These are phyloP conservation scores for Alouatta palliata DNA, from an alignment of 2,113 vertebrate species.

Conservation along the genomic window DNA sequence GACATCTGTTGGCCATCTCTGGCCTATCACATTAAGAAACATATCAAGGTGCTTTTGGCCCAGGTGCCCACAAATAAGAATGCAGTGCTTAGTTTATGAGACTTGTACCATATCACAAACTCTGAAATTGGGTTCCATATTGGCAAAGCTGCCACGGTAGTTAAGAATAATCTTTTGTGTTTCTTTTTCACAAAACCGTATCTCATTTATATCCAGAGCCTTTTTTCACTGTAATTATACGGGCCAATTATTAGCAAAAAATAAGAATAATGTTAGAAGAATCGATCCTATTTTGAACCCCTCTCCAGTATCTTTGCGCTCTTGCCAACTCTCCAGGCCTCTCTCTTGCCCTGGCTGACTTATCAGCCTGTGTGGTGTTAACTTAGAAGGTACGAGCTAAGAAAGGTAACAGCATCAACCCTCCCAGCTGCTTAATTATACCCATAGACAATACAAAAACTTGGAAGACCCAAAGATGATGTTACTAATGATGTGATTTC, in stretches of 20 bases:
- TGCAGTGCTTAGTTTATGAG: neutral
- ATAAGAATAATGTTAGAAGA: neutral
- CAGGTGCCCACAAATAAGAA: slow-evolving; percentile 34
- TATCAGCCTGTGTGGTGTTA: neutral
- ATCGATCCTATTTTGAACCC: neutral
- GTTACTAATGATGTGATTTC: neutral
- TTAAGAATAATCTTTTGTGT: neutral
- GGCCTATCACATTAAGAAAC: slow-evolving; percentile 20
- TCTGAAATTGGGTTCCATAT: neutral
- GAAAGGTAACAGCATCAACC: neutral
- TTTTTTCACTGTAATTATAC: neutral
- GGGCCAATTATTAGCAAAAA: neutral
- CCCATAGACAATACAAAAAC: neutral
- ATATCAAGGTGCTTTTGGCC: slow-evolving; percentile 42
- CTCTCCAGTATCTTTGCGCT: neutral
- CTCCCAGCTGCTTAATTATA: neutral
- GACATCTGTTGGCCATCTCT: slow-evolving; percentile 8
- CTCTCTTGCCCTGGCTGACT: neutral
- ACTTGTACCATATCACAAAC: neutral
- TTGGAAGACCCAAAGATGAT: neutral
- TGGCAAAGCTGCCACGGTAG: neutral
- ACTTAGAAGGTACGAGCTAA: neutral
- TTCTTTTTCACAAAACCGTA: neutral
- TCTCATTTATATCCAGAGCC: neutral
- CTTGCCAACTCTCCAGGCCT: neutral